Conservation (phyloP, 2,113 vertebrate genomes). For the Rhinichthys klamathensis region DNA sequence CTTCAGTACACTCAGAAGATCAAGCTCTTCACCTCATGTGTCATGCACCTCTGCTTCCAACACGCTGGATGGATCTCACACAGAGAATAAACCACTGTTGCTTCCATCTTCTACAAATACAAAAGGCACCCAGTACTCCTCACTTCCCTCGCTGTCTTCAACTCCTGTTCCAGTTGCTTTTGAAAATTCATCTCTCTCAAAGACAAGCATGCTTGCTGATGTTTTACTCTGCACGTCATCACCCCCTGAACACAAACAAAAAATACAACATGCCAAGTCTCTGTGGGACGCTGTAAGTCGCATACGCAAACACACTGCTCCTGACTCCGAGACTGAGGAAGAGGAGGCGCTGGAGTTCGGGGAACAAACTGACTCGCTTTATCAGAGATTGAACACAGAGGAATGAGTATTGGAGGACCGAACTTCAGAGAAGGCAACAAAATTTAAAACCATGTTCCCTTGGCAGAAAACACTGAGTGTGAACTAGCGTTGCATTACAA, state of each 20-base stretch:
- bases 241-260: conserved; percentile 41
- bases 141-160: background rate
- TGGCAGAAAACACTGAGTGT: background rate
- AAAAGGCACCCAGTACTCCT: background rate
- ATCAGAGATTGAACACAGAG: background rate
- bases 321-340: conserved; percentile 89
- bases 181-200: background rate
- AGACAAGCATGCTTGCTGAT: background rate
- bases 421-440: background rate
- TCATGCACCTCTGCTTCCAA: background rate
- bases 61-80: background rate
- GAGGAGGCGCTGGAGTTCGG: conserved; percentile 70
- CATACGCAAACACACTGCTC: conserved; percentile 90
- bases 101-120: background rate
- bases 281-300: conserved; percentile 86
- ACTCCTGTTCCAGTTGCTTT: background rate
- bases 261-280: conserved; percentile 72
- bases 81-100: background rate
- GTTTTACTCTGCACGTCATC: background rate
- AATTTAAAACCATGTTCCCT: background rate
- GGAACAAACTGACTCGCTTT: conserved; percentile 52
- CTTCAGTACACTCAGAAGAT: background rate
- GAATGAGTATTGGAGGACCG: background rate
- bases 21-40: background rate
- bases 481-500: background rate